Percentiles rank a stretch among this genome's conserved stretches.
phyloP scores from a whole-genome alignment of 2,888 invertebrate species.

The Drosophila paramelanica region DNA sequence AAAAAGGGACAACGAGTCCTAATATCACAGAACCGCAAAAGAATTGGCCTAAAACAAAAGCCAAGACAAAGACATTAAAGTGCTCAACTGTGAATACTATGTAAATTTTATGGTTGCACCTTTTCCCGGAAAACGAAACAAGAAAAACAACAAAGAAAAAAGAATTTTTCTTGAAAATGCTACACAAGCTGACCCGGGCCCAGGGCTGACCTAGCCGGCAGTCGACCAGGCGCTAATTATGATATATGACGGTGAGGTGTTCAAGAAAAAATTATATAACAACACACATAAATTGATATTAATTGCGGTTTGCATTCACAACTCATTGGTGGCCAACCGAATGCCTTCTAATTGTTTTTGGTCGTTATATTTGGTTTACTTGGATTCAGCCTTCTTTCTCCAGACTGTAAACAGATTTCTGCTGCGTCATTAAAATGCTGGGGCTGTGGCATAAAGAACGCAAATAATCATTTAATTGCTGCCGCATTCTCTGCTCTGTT shows the following conservation, averaged over 20 bases:
- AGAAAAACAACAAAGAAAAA: background rate
- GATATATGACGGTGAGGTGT: slow-evolving; percentile 66
- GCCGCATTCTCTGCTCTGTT: slow-evolving; percentile 10
- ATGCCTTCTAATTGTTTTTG: slow-evolving; percentile 70
- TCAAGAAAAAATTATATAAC: slow-evolving; percentile 48
- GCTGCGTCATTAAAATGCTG: slow-evolving; percentile 56
- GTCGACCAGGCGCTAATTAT: slow-evolving; percentile 61
- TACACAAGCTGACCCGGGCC: slow-evolving; percentile 1
- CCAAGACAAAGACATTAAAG: slow-evolving; percentile 57
- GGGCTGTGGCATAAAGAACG: slow-evolving; percentile 26
- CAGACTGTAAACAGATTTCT: slow-evolving; percentile 49
- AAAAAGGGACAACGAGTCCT: slow-evolving; percentile 36
- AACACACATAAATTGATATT: slow-evolving; percentile 74
- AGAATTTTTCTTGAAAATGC: slow-evolving; percentile 8
- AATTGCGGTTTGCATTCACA: slow-evolving; percentile 62
- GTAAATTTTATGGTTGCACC: slow-evolving; percentile 63
- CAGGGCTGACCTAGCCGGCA: slow-evolving; percentile 4
- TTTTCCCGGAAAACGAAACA: slow-evolving; percentile 24
- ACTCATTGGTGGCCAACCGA: slow-evolving; percentile 34
- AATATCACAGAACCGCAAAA: slow-evolving; percentile 48
- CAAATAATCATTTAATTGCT: slow-evolving; percentile 67
- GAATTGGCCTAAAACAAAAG: slow-evolving; percentile 54
- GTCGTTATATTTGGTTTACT: slow-evolving; percentile 49
- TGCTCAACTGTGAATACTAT: slow-evolving; percentile 59
- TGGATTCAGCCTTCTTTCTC: slow-evolving; percentile 9